Percentiles rank a stretch among this genome's conserved stretches.
These are phyloP conservation scores for Procavia capensis DNA, from an alignment of 2,113 vertebrate species.

Conservation along the genomic window DNA sequence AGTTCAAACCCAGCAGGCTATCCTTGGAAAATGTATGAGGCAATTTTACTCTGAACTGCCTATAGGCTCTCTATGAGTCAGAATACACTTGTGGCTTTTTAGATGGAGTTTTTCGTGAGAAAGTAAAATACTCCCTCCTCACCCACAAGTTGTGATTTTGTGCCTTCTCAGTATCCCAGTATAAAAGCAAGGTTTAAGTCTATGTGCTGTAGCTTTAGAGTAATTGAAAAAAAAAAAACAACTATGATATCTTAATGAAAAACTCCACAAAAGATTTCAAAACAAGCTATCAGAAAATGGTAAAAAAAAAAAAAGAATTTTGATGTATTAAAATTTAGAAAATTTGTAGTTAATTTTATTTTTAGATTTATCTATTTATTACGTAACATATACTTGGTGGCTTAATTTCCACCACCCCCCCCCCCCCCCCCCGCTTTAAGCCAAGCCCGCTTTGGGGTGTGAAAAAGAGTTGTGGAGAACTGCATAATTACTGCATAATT, in stretches of 20 bases:
- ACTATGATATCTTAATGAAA: conserved; percentile 26
- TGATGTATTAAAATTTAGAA: not conserved
- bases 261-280: conserved; percentile 2
- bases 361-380: not conserved
- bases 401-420: too few relatives aligned
- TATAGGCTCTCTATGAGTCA: too few relatives aligned
- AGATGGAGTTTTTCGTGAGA: not conserved
- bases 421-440: too few relatives aligned
- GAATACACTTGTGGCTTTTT: too few relatives aligned
- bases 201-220: conserved; percentile 37
- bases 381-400: not conserved
- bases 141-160: conserved; percentile 38
- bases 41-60: too few relatives aligned
- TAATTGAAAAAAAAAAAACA: conserved; percentile 34
- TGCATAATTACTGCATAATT: not conserved
- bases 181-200: conserved; percentile 1
- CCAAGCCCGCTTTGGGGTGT: too few relatives aligned
- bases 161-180: not conserved
- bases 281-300: conserved; percentile 33
- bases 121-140: not conserved
- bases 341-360: conserved; percentile 64
- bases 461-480: not conserved
- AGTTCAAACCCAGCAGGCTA: too few relatives aligned
- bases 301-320: conserved; percentile 2
- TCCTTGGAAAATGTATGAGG: too few relatives aligned